phyloP scores from a whole-genome alignment of 2,113 vertebrate species.

The Sprattus sprattus region DNA sequence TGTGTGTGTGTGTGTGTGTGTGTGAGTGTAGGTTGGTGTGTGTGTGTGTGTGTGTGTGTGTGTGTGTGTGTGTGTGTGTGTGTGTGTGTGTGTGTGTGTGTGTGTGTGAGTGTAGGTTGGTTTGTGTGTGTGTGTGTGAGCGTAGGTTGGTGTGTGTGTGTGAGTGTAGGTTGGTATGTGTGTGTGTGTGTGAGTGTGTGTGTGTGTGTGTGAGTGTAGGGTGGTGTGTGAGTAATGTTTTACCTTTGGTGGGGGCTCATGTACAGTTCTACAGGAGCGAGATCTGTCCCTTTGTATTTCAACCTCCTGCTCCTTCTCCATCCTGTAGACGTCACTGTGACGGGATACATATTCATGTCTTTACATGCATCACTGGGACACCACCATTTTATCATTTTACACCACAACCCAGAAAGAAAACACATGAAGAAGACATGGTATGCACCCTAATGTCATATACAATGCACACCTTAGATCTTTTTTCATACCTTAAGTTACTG shows the following conservation, averaged over 20 bases:
- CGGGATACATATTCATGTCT: constrained; percentile 10
- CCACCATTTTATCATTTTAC: not conserved
- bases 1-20: not conserved
- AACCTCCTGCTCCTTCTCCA: constrained; percentile 74
- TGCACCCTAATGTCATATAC: no score
- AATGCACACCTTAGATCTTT: no score
- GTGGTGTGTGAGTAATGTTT: not conserved
- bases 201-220: not conserved
- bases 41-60: not conserved
- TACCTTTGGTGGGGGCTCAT: constrained; percentile 90
- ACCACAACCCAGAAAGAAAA: not conserved
- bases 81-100: not conserved
- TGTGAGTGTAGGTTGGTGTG: not conserved
- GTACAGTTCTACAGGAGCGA: constrained; percentile 61
- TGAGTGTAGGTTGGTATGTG: not conserved
- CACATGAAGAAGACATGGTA: no score
- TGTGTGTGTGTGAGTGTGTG: not conserved
- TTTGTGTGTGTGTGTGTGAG: no score
- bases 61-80: constrained; percentile 1
- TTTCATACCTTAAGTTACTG: no score
- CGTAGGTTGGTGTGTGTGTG: no score
- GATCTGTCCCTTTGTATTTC: constrained; percentile 68
- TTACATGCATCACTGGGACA: not conserved
- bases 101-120: not conserved
- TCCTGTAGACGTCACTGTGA: constrained; percentile 81